Conservation (phyloP, 2,797 vertebrate species). For the Ambastaia sidthimunki region DNA sequence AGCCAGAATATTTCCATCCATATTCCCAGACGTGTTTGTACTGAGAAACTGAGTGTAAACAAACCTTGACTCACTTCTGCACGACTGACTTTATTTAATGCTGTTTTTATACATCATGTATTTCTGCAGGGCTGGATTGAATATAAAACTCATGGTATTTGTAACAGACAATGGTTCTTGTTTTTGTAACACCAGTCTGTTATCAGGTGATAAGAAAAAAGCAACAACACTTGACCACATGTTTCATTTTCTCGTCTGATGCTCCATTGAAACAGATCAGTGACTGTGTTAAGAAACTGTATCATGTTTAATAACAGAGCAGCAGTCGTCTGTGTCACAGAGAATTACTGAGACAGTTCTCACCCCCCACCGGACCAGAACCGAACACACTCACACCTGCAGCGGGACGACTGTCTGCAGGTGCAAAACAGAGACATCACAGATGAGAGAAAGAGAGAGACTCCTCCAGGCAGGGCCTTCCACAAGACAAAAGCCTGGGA, state of each 20-base stretch:
- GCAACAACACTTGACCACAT: background rate
- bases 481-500: slow-evolving; percentile 34
- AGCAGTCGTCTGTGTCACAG: slow-evolving; percentile 19
- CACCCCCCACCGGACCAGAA: slow-evolving; percentile 24
- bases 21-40: too few species aligned
- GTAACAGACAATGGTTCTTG: background rate
- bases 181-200: slow-evolving; percentile 39
- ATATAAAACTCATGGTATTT: slow-evolving; percentile 30
- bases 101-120: slow-evolving; percentile 55
- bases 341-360: slow-evolving; percentile 24
- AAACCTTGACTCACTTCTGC: background rate
- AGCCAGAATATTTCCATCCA: too few species aligned
- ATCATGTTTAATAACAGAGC: slow-evolving; percentile 31
- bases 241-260: slow-evolving; percentile 1
- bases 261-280: background rate
- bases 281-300: background rate
- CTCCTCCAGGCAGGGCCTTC: background rate
- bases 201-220: slow-evolving; percentile 46
- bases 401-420: slow-evolving; percentile 44
- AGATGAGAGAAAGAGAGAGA: slow-evolving; percentile 1
- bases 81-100: background rate
- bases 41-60: background rate
- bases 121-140: slow-evolving; percentile 58
- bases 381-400: slow-evolving; percentile 53
- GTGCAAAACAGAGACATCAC: slow-evolving; percentile 32